A percentile compares a stretch with the other conserved stretches of the same genome.
These are phyloP conservation scores for Brachyistius frenatus DNA, from an alignment of 2,113 vertebrate species.

Conservation along the genomic window DNA sequence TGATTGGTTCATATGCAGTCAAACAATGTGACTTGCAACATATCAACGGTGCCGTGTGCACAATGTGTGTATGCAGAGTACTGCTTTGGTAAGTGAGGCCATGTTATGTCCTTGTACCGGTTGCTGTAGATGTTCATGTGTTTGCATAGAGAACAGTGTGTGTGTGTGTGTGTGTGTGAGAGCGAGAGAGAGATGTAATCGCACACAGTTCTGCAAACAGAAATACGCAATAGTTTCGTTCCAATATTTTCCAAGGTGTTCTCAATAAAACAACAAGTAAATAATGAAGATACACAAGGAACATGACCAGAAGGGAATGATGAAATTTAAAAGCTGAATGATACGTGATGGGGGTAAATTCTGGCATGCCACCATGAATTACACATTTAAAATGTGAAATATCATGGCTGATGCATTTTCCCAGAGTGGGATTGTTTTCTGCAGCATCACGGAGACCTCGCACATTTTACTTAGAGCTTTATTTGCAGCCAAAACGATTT, in stretches of 20 bases:
- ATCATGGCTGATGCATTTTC: constrained; percentile 22
- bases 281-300: constrained; percentile 21
- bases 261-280: constrained; percentile 40
- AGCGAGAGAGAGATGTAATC: neutral
- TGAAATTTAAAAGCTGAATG: constrained; percentile 30
- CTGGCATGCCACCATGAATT: constrained; percentile 30
- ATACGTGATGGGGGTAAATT: constrained; percentile 15
- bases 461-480: constrained; percentile 6
- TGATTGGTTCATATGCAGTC: no score
- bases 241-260: constrained; percentile 23
- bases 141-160: neutral
- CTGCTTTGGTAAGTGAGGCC: no score
- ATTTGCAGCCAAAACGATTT: constrained; percentile 13
- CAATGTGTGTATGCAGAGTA: no score
- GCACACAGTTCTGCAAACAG: constrained; percentile 3
- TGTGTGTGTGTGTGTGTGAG: neutral
- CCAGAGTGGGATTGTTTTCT: constrained; percentile 26
- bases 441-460: constrained; percentile 10
- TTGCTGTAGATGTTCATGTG: neutral
- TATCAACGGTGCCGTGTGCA: no score
- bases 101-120: no score
- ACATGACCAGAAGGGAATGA: constrained; percentile 13
- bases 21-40: no score
- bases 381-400: constrained; percentile 32
- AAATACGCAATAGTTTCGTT: neutral